A percentile compares a stretch with the other conserved stretches of the same genome.
These are phyloP conservation scores for Drosophila kambysellisi DNA, from an alignment of 2,888 invertebrate genomes.

Conservation along the genomic window DNA sequence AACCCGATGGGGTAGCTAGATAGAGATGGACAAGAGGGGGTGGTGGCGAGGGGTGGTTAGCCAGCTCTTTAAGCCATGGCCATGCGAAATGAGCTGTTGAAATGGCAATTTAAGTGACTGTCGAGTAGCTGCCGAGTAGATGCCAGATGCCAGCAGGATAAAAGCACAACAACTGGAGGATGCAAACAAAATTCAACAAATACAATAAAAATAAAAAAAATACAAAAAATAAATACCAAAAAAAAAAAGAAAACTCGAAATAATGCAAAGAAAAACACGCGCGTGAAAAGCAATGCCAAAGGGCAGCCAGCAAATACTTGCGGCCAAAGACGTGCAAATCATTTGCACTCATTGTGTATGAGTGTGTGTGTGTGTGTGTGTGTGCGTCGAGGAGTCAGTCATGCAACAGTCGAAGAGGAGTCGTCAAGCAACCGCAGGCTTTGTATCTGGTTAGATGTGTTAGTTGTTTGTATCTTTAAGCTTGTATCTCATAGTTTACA, in stretches of 20 bases:
- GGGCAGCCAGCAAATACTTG: slow-evolving; percentile 61
- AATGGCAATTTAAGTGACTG: slow-evolving; percentile 81
- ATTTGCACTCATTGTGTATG: slow-evolving; percentile 58
- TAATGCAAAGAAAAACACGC: slow-evolving; percentile 18
- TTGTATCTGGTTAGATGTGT: slow-evolving; percentile 31
- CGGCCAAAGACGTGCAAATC: slow-evolving; percentile 65
- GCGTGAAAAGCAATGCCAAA: slow-evolving; percentile 52
- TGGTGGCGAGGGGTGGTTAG: neutral
- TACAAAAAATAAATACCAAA: neutral
- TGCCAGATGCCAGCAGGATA: slow-evolving; percentile 57
- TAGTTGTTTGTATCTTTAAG: slow-evolving; percentile 31
- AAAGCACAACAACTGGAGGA: slow-evolving; percentile 45
- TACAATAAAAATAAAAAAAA: slow-evolving; percentile 17
- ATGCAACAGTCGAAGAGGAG: slow-evolving; percentile 2
- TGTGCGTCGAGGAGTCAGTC: slow-evolving; percentile 11
- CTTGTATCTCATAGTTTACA: slow-evolving; percentile 78
- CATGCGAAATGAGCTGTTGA: slow-evolving; percentile 82
- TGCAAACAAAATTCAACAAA: slow-evolving; percentile 51
- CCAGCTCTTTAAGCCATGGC: slow-evolving; percentile 56
- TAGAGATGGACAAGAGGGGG: neutral
- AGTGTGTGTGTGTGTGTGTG: slow-evolving; percentile 18
- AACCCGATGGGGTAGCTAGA: slow-evolving; percentile 47
- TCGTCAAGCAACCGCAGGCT: slow-evolving; percentile 14
- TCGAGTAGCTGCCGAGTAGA: slow-evolving; percentile 56
- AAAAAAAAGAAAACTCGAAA: neutral